Evolutionary conservation across 2,888 invertebrate genomes (phyloP), one percentile per base, ranked within the genome.

Genomic region (Eristalis tenax): DNA sequence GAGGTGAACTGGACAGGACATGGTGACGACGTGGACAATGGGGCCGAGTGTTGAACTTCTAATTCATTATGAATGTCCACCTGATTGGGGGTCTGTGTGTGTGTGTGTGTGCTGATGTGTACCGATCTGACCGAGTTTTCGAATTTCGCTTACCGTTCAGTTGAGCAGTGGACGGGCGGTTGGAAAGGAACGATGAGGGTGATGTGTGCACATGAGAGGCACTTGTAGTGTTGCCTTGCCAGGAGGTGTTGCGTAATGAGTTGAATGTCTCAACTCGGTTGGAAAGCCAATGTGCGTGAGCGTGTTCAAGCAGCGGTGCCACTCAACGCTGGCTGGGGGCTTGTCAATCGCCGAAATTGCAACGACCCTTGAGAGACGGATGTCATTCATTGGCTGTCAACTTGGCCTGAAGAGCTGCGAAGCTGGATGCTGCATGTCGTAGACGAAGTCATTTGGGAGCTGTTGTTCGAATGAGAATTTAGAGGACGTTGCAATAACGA

Each of bases 41-140:
- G 59, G 26, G 59, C 23, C 13, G 59, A 59, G 59, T 59, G 59
- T 59, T 59, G 26, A 59, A 59, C 59, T 59, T 59, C 59, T 59
- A 59, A 59, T 59, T 59, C 26, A 59, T 59, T 59, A 59, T 59
- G 59, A 59, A 59, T 23, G 59, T 59, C 15, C 26, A 26, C 59
- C 59, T 59, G 59, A 59, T 59, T 59, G 22, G 11, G 23, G 23
- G 59, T 11, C 4, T 15, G 10, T 22, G 57, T 26, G 26, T 26
- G 59, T 59, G 26, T 13, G 59, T 26, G 26, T 26, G 4, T 11
- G 22, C 2, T 57, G 57, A 11, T 10, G 13, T 2, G 13, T 23
- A 15, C 13, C 59, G 26, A 23, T 59, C 26, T 59, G 59, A 59
- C 59, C 26, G 26, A 26, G n/a, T 26, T 59, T 59, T 59, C 59